Percentiles rank a stretch among this genome's conserved stretches.
Conservation (phyloP, 2,888 invertebrate genomes). For the Sarcophaga subvicina region DNA sequence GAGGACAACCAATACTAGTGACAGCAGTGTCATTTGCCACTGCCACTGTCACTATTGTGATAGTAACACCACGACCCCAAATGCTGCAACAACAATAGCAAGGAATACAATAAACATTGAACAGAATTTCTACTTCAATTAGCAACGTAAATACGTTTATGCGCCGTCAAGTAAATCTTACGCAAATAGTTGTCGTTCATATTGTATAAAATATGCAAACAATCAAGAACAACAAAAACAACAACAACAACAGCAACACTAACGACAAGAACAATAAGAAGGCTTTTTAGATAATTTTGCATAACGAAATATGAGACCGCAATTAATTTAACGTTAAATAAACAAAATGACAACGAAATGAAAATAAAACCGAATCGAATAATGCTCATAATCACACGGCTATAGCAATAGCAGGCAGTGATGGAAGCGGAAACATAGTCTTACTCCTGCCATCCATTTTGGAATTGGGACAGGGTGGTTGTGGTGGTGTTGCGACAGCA, state of each 20-base stretch:
- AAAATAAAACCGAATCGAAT: conserved; percentile 19
- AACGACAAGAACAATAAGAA: conserved; percentile 47
- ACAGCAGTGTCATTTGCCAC: conserved; percentile 15
- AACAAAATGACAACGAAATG: conserved; percentile 71
- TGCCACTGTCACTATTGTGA: neutral
- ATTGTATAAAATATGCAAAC: conserved; percentile 56
- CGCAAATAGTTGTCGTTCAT: conserved; percentile 69
- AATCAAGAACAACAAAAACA: conserved; percentile 45
- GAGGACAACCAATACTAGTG: conserved; percentile 46
- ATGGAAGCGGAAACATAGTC: neutral
- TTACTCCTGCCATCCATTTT: neutral
- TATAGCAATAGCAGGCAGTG: neutral
- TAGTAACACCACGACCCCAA: neutral
- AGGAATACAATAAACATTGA: conserved; percentile 59
- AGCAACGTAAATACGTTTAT: conserved; percentile 74
- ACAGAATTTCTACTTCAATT: conserved; percentile 72
- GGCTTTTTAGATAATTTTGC: conserved; percentile 64
- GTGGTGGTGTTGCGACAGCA: too few relatives aligned
- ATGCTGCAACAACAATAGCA: conserved; percentile 32
- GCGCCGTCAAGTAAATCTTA: conserved; percentile 72
- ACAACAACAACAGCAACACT: conserved; percentile 19
- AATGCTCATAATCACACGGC: neutral
- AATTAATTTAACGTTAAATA: conserved; percentile 75
- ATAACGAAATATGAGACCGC: conserved; percentile 74
- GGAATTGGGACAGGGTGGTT: neutral